phyloP scores from a whole-genome alignment of 2,113 vertebrate species.

The Clarias batrachus region DNA sequence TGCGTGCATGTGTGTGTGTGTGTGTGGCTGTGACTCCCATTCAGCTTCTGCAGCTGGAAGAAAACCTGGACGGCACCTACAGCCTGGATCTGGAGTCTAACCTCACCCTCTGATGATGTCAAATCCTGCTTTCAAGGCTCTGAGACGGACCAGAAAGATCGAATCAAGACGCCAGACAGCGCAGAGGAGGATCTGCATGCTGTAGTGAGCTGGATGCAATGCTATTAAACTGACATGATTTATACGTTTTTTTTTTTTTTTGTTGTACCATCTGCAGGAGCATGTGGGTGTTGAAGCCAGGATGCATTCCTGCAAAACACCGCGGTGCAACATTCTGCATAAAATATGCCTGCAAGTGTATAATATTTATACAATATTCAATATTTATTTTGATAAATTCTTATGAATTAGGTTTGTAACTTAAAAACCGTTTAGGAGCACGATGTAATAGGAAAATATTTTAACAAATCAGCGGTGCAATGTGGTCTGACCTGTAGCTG shows the following conservation, averaged over 20 bases:
- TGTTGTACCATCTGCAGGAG: not conserved
- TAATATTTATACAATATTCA: too few relatives aligned
- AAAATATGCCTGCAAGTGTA: not conserved
- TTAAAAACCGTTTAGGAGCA: too few relatives aligned
- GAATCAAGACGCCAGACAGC: not conserved
- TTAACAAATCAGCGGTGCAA: too few relatives aligned
- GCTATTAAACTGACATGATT: not conserved
- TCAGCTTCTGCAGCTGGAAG: constrained; percentile 32
- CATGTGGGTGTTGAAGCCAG: not conserved
- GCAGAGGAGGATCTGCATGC: constrained; percentile 8
- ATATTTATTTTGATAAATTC: too few relatives aligned
- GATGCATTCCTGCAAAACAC: not conserved
- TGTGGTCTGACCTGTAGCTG: too few relatives aligned
- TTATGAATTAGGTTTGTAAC: too few relatives aligned
- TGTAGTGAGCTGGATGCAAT: not conserved
- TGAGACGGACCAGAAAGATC: constrained; percentile 23
- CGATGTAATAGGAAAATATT: too few relatives aligned
- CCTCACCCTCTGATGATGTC: constrained; percentile 22
- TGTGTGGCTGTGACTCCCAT: constrained; percentile 5
- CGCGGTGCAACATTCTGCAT: not conserved
- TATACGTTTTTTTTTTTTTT: not conserved
- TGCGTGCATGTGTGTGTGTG: not conserved
- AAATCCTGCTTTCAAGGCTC: not conserved
- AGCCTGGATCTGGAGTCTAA: constrained; percentile 50
- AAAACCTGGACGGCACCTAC: constrained; percentile 49